A percentile compares a stretch with the other conserved stretches of the same genome.
Conservation (phyloP, 2,888 invertebrate genomes). For the Allolobophora icterica region DNA sequence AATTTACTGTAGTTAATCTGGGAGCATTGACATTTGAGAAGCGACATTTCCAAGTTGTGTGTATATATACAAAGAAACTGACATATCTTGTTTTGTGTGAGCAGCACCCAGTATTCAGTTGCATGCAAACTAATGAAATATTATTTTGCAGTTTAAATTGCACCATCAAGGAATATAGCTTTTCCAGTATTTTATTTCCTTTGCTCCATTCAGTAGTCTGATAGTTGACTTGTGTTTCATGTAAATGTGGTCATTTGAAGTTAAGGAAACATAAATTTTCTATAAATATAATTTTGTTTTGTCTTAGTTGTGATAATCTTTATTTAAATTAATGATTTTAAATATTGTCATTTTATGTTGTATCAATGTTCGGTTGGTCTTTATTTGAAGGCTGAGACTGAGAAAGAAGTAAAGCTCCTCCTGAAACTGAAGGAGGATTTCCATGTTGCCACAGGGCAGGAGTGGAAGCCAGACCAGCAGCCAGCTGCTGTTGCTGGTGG, state of each 20-base stretch:
- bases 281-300: not conserved
- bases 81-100: not conserved
- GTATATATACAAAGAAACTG: not conserved
- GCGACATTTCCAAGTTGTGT: not conserved
- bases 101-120: not conserved
- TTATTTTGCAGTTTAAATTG: too few species aligned
- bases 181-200: not conserved
- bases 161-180: too few species aligned
- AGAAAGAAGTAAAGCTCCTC: slow-evolving; percentile 51
- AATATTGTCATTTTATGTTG: not conserved
- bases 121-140: not conserved
- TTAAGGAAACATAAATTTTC: not conserved
- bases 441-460: slow-evolving; percentile 48
- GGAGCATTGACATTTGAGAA: not conserved
- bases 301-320: not conserved
- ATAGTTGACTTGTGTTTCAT: not conserved
- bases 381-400: slow-evolving; percentile 42
- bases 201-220: not conserved
- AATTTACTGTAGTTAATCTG: not conserved
- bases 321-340: not conserved
- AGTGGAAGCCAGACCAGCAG: slow-evolving; percentile 50
- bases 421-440: slow-evolving; percentile 50
- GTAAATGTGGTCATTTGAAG: too few species aligned
- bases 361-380: not conserved
- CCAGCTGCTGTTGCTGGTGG: slow-evolving; percentile 32